Base-by-base conservation (phyloP, 2,113 vertebrate species). In the Dromiciops gliroides region DNA sequence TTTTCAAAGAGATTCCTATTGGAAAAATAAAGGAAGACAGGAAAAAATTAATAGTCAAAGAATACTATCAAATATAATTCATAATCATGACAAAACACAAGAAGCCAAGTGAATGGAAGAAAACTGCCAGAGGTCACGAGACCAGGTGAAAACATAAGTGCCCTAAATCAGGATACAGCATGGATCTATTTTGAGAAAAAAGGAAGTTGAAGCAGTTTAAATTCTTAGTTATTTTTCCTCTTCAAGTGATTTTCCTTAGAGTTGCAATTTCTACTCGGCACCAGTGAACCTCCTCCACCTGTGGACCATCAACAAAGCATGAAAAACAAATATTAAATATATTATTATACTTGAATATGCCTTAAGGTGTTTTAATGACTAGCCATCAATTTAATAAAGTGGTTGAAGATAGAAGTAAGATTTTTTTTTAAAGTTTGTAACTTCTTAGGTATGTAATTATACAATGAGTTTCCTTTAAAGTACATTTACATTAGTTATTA, bases 371-470 rank as follows among this genome's bases (percentile, higher is more conserved):
- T 37, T 94, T 92, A 94, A 75, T 47, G 91, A 93, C 5, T 88
- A 53, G 51, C 11, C 28, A 8, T 37, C 83, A 1, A 0, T 60
- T 97, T 96, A 94, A 25, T 92, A 48, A 83, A 25, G 8, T 94
- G 51, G 8, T 14, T 31, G 12, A 95, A 75, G 90, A 26, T 51
- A 95, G 6, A 50, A 48, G 28, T 67, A 94, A 75, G 83, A n/a
- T n/a, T 67, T 92, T 51, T n/a, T 67, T 92, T 51, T 44, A 92
- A 97, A 94, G 56, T 28, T 89, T 67, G 6, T 97, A 98, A 93
- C 90, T 97, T 97, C 97, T 89, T 96, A 96, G 53, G 51, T 97
- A 92, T 91, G 94, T 92, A 98, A 97, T 60, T 97, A 97, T 95
- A 95, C 95, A 92, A 94, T n/a, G 48, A 91, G 90, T 95, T 96